Conservation (phyloP, 2,113 vertebrate genomes). For the Eulemur macaco region DNA sequence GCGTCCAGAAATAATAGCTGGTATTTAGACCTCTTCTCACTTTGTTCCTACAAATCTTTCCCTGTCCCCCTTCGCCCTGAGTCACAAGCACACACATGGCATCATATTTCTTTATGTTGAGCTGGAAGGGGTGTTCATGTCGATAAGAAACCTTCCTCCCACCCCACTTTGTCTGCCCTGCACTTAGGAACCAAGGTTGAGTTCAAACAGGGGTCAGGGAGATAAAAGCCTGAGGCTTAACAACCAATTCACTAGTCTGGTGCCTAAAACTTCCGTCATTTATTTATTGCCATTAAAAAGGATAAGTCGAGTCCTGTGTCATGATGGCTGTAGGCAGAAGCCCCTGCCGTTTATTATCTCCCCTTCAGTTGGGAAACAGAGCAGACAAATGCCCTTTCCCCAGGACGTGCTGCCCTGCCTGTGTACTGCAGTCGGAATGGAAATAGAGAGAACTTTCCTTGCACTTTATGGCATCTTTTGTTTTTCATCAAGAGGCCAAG, state of each 20-base stretch:
- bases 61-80: background rate
- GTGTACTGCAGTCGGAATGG: background rate
- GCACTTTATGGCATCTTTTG: conserved; percentile 58
- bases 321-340: conserved; percentile 52
- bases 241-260: conserved; percentile 70
- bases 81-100: background rate
- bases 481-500: conserved; percentile 25
- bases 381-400: background rate
- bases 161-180: conserved; percentile 66
- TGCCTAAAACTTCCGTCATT: conserved; percentile 77
- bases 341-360: conserved; percentile 61
- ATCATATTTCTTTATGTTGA: conserved; percentile 68
- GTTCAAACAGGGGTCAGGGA: conserved; percentile 72
- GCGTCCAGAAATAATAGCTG: conserved; percentile 35
- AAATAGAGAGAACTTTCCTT: conserved; percentile 48
- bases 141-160: conserved; percentile 71
- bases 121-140: conserved; percentile 58
- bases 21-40: conserved; percentile 9
- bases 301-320: conserved; percentile 50
- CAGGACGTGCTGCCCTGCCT: background rate
- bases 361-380: conserved; percentile 32
- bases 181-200: conserved; percentile 73
- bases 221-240: conserved; percentile 77
- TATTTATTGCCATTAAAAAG: conserved; percentile 69
- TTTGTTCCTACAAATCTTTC: conserved; percentile 43